Base-by-base conservation (phyloP, 2,888 invertebrate species). In the Abrostola triplasia region DNA sequence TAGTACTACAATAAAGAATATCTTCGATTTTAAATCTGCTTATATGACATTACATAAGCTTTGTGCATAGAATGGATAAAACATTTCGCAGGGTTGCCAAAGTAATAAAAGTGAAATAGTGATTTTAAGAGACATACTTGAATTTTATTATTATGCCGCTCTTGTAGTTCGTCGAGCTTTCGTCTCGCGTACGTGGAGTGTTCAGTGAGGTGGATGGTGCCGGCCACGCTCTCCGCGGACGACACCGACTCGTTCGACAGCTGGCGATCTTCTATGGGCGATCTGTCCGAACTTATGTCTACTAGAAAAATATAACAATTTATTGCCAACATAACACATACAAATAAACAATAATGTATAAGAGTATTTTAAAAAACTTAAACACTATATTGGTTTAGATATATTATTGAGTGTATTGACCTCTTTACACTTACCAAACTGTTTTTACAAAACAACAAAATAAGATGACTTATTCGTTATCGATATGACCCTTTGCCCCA, bases 91-190 rank as follows among this genome's bases (percentile, higher is more conserved):
- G 48, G 5, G 9, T 10, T 7, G 40, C 40, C 5, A 40, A 5
- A 7, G 4, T 7, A 10, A 7, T 40, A 40, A 40, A 7, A 40
- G 5, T 40, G 1, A 1, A 10, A 24, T 24, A 24, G 24, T 24
- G 1, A 24, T 4, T 24, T 24, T 24, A 24, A 2, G 24, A 4
- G 24, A n/a, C 59, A 37, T 83, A 95, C 96, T 93, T 97, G 96
- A 82, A 95, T 96, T 91, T 98, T 98, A 82, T 98, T 98, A 83
- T 96, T 97, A 67, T 98, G 96, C 82, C 97, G 96, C 83, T 98
- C 98, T 79, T 98, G 97, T 60, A 98, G 88, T 84, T 97, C 97
- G 84, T 98, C 97, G 5, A 98, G 93, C 88, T 98, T 98, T 76
- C 97, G 95, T 56, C 97, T 95, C 0, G 98, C 97, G 87, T 97